phyloP scores from a whole-genome alignment of 2,888 invertebrate species.

The Drosophila infuscata region DNA sequence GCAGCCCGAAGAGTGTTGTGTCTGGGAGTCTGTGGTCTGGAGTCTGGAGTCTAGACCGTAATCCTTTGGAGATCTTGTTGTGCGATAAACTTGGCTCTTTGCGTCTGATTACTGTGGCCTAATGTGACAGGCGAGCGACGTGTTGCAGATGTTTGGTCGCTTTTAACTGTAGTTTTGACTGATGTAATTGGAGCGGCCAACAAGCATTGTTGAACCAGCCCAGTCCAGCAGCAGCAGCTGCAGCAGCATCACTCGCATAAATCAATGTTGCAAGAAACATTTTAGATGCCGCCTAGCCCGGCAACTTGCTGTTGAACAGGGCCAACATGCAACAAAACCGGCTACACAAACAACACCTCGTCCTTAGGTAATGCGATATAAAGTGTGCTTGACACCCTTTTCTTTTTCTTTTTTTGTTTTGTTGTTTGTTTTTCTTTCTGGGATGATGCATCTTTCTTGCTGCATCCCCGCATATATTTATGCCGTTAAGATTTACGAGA shows the following conservation, averaged over 20 bases:
- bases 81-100: constrained; percentile 69
- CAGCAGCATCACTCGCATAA: constrained; percentile 44
- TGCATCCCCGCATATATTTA: constrained; percentile 37
- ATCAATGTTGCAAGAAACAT: constrained; percentile 56
- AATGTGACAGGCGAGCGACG: constrained; percentile 77
- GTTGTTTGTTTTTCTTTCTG: background rate
- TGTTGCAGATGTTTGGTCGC: constrained; percentile 54
- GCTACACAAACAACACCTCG: constrained; percentile 25
- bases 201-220: constrained; percentile 51
- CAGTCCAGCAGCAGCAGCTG: constrained; percentile 4
- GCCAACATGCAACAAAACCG: constrained; percentile 40
- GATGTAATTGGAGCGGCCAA: constrained; percentile 73
- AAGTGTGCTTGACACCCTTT: constrained; percentile 60
- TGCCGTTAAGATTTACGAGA: constrained; percentile 69
- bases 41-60: constrained; percentile 65
- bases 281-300: constrained; percentile 53
- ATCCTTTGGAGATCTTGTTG: constrained; percentile 74
- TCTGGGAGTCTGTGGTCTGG: constrained; percentile 27
- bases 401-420: background rate
- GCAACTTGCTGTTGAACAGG: constrained; percentile 57
- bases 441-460: constrained; percentile 41
- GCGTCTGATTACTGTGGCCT: constrained; percentile 74
- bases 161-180: constrained; percentile 70
- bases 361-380: constrained; percentile 62
- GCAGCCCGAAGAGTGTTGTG: constrained; percentile 20